Evolutionary conservation across 2,888 invertebrate species (phyloP), one percentile per base, ranked within the genome.

Genomic region (Camponotus fellah): DNA sequence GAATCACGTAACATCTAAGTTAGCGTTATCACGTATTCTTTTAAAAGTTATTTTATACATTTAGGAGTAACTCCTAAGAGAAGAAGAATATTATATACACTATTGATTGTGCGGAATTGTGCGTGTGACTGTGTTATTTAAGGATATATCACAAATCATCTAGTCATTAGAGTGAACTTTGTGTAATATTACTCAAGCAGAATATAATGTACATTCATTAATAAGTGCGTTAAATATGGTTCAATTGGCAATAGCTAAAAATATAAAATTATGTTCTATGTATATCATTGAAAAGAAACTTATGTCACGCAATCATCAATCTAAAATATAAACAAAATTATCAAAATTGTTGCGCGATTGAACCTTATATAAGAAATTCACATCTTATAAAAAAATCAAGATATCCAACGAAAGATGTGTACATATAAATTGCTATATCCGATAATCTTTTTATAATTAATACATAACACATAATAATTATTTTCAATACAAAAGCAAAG

Each of bases 271-370:
- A 86, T 85, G 83, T 86, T 74, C 65, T 83, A 77, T 83, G 64
- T 83, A 86, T 64, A 76, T 74, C 74, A 87, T 87, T 86, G 83
- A 76, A 72, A 76, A 26, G 2, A 26, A 80, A 60, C 0, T 85
- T 91, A 49, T 49, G 85, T 90, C 86, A 87, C 83, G 75, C 79
- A 87, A 86, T 85, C 83, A 69, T 90, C 26, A 26, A 26, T 26
- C 74, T 84, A 64, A 91, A 89, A 91, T 90, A 90, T 84, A 91
- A 86, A 86, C 21, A 76, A 84, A 81, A 88, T 88, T 82, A 88
- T 85, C 43, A 81, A 88, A 89, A 79, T 58, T 37, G 72, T 26
- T 58, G 12, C 83, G 84, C 83, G 84, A 85, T 85, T 77, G 43
- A 85, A 79, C 37, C 64, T 82, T 37, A 74, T 37, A 74, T 46